These are phyloP conservation scores for Calosoma granatense DNA, from an alignment of 1,140 invertebrate genomes.

Conservation along the genomic window DNA sequence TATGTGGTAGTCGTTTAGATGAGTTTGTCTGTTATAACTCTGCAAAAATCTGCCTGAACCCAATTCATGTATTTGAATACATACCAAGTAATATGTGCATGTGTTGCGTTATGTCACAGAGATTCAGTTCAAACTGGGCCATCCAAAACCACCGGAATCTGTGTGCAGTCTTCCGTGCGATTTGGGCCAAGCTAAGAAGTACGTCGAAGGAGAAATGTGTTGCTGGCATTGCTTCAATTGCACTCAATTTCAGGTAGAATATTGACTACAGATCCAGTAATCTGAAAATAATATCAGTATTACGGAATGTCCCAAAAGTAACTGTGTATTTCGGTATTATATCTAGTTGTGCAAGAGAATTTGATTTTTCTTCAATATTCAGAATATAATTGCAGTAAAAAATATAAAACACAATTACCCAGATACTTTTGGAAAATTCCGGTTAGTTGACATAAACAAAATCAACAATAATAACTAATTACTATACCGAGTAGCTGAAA, in stretches of 20 bases:
- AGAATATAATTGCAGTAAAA: too few species aligned
- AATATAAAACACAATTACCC: too few species aligned
- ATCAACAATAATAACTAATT: too few species aligned
- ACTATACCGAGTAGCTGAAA: too few species aligned
- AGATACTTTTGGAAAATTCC: too few species aligned
- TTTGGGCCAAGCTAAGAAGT: slow-evolving; percentile 79
- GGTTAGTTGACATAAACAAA: too few species aligned
- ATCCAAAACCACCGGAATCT: slow-evolving; percentile 69
- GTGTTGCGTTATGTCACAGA: slow-evolving; percentile 38
- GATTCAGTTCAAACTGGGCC: slow-evolving; percentile 68
- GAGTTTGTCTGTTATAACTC: too few species aligned
- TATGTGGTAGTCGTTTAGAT: too few species aligned
- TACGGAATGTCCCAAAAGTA: not conserved
- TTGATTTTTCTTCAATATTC: too few species aligned
- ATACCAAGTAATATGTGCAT: slow-evolving; percentile 6
- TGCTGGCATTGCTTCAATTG: slow-evolving; percentile 97
- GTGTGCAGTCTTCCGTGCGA: slow-evolving; percentile 82
- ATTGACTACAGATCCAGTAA: not conserved
- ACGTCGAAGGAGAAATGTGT: slow-evolving; percentile 83
- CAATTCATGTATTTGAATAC: slow-evolving; percentile 1
- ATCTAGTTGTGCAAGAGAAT: too few species aligned
- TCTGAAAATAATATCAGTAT: not conserved
- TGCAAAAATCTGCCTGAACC: too few species aligned
- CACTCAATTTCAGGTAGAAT: slow-evolving; percentile 71
- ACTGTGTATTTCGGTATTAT: slow-evolving; percentile 5